A percentile compares a stretch with the other conserved stretches of the same genome.
phyloP scores from a whole-genome alignment of 2,888 invertebrate genomes.

The Morpho helenor region DNA sequence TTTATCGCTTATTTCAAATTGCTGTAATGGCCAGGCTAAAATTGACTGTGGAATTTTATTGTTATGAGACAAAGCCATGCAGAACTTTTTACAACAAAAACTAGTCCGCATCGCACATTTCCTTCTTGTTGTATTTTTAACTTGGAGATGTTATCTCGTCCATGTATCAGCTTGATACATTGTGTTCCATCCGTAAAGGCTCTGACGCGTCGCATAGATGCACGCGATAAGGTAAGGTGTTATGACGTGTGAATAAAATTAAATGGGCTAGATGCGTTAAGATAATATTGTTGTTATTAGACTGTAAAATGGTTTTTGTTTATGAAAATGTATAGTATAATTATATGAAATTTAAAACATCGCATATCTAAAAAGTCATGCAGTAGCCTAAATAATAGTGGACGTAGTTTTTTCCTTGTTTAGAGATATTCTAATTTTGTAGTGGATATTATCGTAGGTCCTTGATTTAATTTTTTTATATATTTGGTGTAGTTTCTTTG shows the following conservation, averaged over 20 bases:
- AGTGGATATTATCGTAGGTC: no score
- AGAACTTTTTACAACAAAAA: constrained; percentile 11
- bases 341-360: constrained; percentile 10
- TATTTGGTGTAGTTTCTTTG: no score
- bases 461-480: no score
- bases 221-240: constrained; percentile 52
- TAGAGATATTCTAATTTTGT: no score
- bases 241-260: constrained; percentile 57
- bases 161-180: constrained; percentile 46
- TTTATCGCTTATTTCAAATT: no score
- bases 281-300: constrained; percentile 23
- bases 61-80: constrained; percentile 2
- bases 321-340: constrained; percentile 1
- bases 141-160: constrained; percentile 39
- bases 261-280: constrained; percentile 20
- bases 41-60: not conserved
- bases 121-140: constrained; percentile 35
- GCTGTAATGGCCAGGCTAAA: no score
- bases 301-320: constrained; percentile 18
- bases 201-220: constrained; percentile 51
- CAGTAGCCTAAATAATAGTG: no score
- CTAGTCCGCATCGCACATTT: constrained; percentile 27
- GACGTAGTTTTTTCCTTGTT: no score
- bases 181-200: constrained; percentile 40
- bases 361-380: no score